phyloP scores from a whole-genome alignment of 2,888 invertebrate genomes.

The Mesoligia furuncula region DNA sequence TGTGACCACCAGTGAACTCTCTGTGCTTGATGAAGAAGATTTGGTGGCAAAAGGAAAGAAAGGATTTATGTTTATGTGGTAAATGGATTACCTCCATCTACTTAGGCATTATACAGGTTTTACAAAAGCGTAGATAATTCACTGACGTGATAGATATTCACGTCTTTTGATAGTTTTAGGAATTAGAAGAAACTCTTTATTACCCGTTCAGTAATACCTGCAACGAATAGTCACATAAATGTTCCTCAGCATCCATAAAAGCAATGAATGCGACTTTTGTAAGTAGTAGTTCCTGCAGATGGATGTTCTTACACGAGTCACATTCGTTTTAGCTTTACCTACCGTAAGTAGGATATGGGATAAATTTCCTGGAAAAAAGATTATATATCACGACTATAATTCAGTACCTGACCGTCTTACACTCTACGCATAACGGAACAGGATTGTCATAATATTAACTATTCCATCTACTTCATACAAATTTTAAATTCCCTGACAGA shows the following conservation, averaged over 20 bases:
- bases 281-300: slow-evolving; percentile 29
- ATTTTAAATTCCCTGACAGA: background rate
- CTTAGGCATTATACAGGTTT: background rate
- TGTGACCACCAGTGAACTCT: background rate
- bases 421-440: background rate
- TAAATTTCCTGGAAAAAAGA: background rate
- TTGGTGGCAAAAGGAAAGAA: background rate
- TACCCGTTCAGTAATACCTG: slow-evolving; percentile 13
- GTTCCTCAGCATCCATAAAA: slow-evolving; percentile 35
- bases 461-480: background rate
- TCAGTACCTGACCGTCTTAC: background rate
- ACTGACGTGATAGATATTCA: background rate
- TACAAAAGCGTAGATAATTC: background rate
- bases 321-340: slow-evolving; percentile 29
- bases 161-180: background rate
- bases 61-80: background rate
- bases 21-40: background rate
- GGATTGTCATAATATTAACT: background rate
- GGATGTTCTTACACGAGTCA: slow-evolving; percentile 19
- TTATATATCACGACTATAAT: background rate
- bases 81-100: background rate
- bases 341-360: background rate
- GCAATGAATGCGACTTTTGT: slow-evolving; percentile 44
- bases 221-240: slow-evolving; percentile 24
- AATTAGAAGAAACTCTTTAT: background rate